phyloP scores from a whole-genome alignment of 2,888 invertebrate species.

The Ornithoptera alexandrae region DNA sequence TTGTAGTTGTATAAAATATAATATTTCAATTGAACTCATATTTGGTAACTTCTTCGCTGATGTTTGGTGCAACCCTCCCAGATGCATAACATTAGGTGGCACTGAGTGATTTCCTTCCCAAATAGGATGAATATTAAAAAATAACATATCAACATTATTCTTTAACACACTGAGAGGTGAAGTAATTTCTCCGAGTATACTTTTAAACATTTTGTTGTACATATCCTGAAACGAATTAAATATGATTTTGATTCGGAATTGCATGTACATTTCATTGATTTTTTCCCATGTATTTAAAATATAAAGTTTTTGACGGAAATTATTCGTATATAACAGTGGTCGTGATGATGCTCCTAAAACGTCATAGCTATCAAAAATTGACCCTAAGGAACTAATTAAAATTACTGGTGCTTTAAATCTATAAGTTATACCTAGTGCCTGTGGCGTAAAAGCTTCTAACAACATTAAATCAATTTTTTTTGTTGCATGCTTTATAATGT shows the following conservation, averaged over 20 bases:
- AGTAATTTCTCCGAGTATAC: background rate
- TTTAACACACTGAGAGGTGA: background rate
- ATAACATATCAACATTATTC: conserved; percentile 43
- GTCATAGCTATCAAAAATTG: conserved; percentile 30
- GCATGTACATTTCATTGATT: background rate
- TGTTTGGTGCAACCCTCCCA: conserved; percentile 35
- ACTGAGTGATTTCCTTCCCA: conserved; percentile 33
- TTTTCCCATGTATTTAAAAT: conserved; percentile 23
- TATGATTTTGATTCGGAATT: background rate
- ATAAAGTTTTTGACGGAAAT: conserved; percentile 21
- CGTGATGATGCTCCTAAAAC: conserved; percentile 38
- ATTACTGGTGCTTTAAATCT: conserved; percentile 45
- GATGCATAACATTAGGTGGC: conserved; percentile 27
- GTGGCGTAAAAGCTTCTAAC: conserved; percentile 36
- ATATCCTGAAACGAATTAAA: background rate
- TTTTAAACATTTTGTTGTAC: background rate
- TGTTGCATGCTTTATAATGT: background rate
- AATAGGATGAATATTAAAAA: conserved; percentile 52
- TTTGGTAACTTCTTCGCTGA: conserved; percentile 41
- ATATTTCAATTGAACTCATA: background rate
- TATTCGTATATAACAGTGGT: conserved; percentile 33
- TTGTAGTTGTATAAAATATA: too few species aligned
- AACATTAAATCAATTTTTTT: conserved; percentile 42
- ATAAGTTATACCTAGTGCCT: conserved; percentile 38
- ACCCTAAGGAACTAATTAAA: conserved; percentile 42